These are phyloP conservation scores for Eptesicus fuscus DNA, from an alignment of 2,113 vertebrate species.

Conservation along the genomic window DNA sequence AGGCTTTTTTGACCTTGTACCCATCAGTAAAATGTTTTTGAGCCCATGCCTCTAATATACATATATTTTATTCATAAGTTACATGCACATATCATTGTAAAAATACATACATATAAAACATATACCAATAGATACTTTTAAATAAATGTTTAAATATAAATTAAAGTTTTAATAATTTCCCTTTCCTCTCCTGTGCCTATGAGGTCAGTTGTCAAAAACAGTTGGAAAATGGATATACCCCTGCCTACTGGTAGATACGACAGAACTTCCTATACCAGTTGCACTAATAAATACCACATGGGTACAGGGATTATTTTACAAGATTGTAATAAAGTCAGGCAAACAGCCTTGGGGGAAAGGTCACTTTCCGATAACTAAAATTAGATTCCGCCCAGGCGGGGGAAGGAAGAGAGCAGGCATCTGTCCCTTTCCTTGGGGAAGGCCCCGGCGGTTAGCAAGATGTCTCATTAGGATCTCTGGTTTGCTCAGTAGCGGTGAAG, in stretches of 20 bases:
- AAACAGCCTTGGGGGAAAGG: constrained; percentile 58
- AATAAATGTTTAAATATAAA: neutral
- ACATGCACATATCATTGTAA: neutral
- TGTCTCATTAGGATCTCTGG: neutral
- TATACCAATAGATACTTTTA: neutral
- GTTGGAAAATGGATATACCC: neutral
- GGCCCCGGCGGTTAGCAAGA: neutral
- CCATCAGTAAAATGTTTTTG: neutral
- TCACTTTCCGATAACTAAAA: constrained; percentile 47
- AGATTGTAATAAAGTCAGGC: constrained; percentile 38
- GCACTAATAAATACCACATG: constrained; percentile 7
- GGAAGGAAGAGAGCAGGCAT: constrained; percentile 35
- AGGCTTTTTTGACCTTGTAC: neutral
- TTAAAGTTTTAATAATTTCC: neutral
- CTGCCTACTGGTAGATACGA: neutral
- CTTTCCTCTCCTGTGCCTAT: neutral
- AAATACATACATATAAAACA: neutral
- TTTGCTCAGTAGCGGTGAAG: neutral
- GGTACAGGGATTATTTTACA: constrained; percentile 25
- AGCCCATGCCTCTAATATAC: neutral
- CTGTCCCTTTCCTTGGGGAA: constrained; percentile 32
- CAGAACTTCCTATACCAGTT: neutral
- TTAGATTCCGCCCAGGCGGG: constrained; percentile 49
- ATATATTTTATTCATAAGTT: neutral
- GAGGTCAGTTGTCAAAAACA: neutral